Conservation (phyloP, 2,888 invertebrate genomes). For the Cantharis nigra region DNA sequence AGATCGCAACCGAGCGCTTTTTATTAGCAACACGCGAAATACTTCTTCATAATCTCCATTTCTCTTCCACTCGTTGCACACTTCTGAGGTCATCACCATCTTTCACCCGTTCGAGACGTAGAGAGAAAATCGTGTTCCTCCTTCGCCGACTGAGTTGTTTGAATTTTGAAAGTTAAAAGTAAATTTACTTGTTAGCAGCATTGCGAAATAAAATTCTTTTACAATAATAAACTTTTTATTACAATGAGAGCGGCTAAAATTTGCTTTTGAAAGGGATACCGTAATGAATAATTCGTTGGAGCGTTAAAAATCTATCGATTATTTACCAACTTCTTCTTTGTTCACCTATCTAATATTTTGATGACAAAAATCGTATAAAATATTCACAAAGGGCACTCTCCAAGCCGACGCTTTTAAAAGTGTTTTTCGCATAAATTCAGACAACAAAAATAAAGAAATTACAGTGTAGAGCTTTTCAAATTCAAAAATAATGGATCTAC, state of each 20-base stretch:
- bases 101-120: conserved; percentile 1
- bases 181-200: background rate
- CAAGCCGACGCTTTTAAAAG: background rate
- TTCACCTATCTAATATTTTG: background rate
- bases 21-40: conserved; percentile 13
- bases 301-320: background rate
- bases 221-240: background rate
- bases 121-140: background rate
- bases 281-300: background rate
- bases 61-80: background rate
- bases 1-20: conserved; percentile 14
- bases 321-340: background rate
- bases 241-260: background rate
- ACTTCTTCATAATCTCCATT: conserved; percentile 6
- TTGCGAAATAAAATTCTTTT: background rate
- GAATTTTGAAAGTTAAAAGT: conserved; percentile 28
- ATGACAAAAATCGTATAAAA: background rate
- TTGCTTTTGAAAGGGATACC: background rate
- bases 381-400: background rate
- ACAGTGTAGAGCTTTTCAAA: background rate
- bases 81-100: background rate
- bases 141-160: conserved; percentile 14
- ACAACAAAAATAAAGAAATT: background rate
- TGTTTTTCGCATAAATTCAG: background rate
- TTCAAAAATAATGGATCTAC: background rate